Evolutionary conservation across 2,888 invertebrate species (phyloP).

Genomic region (Eumacrocentrus americanus): DNA sequence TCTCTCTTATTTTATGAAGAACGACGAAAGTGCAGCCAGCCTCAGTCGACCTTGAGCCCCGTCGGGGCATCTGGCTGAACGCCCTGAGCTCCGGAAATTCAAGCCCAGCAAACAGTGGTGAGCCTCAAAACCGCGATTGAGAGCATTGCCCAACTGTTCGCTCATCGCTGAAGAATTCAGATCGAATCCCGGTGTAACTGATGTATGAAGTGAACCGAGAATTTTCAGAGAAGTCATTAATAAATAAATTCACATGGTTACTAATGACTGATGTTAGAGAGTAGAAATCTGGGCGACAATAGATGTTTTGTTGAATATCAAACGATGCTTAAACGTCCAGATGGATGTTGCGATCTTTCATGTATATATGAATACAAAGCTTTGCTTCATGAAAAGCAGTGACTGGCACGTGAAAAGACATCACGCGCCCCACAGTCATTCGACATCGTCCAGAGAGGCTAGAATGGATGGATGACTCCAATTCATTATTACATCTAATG

Average conservation of each 20-base stretch:
- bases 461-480: conserved; percentile 25
- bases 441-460: conserved; percentile 21
- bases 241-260: conserved; percentile 20
- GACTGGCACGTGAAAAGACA: conserved; percentile 18
- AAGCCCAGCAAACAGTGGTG: conserved; percentile 8
- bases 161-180: conserved; percentile 45
- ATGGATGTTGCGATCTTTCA: conserved; percentile 9
- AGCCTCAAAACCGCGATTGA: conserved; percentile 5
- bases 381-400: neutral
- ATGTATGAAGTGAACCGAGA: conserved; percentile 2
- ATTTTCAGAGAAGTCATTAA: no score
- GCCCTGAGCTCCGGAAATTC: conserved; percentile 23
- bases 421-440: conserved; percentile 27
- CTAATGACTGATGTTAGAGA: no score
- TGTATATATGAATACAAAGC: conserved; percentile 6
- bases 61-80: conserved; percentile 20
- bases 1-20: no score
- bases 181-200: conserved; percentile 28
- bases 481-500: conserved; percentile 39
- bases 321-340: neutral
- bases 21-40: neutral
- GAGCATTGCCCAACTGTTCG: conserved; percentile 17
- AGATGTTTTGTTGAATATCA: conserved; percentile 11
- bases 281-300: no score
- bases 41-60: conserved; percentile 18